Percentiles rank a stretch among this genome's conserved stretches.
Conservation (phyloP, 2,888 invertebrate species). For the Drosophila borborema region DNA sequence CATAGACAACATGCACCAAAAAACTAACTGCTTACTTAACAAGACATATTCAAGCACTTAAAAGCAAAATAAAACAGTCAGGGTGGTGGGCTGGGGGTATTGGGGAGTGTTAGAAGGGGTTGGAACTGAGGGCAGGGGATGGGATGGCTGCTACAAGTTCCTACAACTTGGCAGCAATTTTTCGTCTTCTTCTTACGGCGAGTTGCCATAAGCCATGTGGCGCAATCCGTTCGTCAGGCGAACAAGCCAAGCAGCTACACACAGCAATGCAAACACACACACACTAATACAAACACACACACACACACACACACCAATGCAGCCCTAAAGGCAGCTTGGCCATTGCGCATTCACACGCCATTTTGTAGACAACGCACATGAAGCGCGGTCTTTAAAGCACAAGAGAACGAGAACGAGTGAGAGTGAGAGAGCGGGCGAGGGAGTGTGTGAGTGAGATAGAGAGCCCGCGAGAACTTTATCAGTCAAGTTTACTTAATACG, state of each 20-base stretch:
- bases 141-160: conserved; percentile 44
- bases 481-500: conserved; percentile 81
- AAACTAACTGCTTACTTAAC: conserved; percentile 80
- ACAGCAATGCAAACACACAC: neutral
- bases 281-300: conserved; percentile 1
- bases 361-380: conserved; percentile 57
- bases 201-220: conserved; percentile 48
- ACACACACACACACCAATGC: neutral
- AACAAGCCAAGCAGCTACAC: conserved; percentile 12
- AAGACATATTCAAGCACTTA: conserved; percentile 80
- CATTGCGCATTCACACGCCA: conserved; percentile 48
- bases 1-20: conserved; percentile 60
- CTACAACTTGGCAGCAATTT: conserved; percentile 36
- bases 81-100: neutral
- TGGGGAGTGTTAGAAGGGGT: neutral
- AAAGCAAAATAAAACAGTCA: conserved; percentile 74
- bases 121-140: neutral
- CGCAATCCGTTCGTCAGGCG: conserved; percentile 49
- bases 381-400: conserved; percentile 16
- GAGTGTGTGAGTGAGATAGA: neutral
- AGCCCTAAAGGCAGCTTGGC: conserved; percentile 1
- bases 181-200: conserved; percentile 9
- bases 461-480: conserved; percentile 66
- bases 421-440: neutral
- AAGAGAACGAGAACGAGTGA: neutral